Conservation (phyloP, 2,797 vertebrate genomes). For the Syndactyla subalaris region DNA sequence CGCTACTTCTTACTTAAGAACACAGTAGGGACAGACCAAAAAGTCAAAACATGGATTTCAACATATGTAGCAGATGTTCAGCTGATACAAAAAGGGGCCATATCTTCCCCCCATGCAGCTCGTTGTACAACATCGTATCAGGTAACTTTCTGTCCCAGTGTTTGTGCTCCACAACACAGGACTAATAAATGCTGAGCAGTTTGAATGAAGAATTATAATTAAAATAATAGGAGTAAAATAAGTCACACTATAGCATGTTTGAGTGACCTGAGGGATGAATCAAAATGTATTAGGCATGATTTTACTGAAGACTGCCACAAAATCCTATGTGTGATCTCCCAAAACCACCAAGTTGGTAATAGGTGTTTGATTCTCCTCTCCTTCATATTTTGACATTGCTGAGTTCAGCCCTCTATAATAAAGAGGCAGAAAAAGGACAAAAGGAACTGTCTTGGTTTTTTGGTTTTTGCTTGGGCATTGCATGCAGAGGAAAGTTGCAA, state of each 20-base stretch:
- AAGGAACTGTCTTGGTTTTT: not conserved
- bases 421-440: not conserved
- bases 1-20: not conserved
- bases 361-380: not conserved
- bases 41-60: not conserved
- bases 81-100: not conserved
- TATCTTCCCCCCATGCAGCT: accelerated
- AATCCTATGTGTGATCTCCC: accelerated
- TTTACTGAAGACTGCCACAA: not conserved
- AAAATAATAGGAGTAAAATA: not conserved
- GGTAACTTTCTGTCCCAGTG: not conserved
- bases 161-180: not conserved
- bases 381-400: not conserved
- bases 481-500: not conserved
- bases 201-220: not conserved
- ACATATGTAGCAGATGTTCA: not conserved
- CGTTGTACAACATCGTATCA: accelerated
- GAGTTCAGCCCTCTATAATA: not conserved
- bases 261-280: accelerated
- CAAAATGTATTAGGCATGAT: not conserved
- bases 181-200: not conserved
- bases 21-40: not conserved
- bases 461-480: not conserved
- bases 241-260: accelerated
- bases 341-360: not conserved